Evolutionary conservation across 2,113 vertebrate species (phyloP), one percentile per base, ranked within the genome.

Genomic region (Charadrius vociferus): DNA sequence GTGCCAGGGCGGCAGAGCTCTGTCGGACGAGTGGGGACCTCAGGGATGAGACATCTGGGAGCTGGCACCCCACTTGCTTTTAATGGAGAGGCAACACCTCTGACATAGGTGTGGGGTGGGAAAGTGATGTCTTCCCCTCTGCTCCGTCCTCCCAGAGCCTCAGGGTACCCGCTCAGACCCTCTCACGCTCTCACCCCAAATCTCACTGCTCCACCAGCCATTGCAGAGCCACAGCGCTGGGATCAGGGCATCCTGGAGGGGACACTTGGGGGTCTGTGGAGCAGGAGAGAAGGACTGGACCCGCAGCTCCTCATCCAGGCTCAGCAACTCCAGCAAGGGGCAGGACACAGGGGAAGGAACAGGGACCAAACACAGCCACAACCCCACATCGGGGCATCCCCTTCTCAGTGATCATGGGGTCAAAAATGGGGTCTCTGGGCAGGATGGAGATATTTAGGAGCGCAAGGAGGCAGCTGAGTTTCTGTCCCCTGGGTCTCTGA

Each of bases 201-300:
- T 98, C 97, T 98, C 56, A 96, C 98, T 97, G 77, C 94, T 99
- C 98, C 99, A 99, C 96, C 98, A 99, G 96, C 98, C 98, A 92
- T 98, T 99, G 95, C 98, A 99, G 43, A 99, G 96, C 39, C 98
- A 98, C 73, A 98, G 37, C 14, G 97, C 98, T 93, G 98, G 96
- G 20, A 96, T 98, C 12, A n/a, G 85, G 53, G 97, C 34, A 7
- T 95, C 34, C 50, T 97, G 97, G 93, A 98, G 99, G 61, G 98
- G 95, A 61, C 98, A 98, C 24, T 96, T 98, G 93, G 45, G 15
- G 23, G 84, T 98, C 98, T 95, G 98, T 98, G 96, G 75, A 95
- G 61, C 36, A 61, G 34, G 34, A 53, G 62, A 68, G 21, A 41
- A 81, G 21, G 7, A 43, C 22, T 61, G 61, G 56, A 34, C 24